A percentile compares a stretch with the other conserved stretches of the same genome.
phyloP scores from a whole-genome alignment of 2,888 invertebrate species.

The Ditula angustiorana region DNA sequence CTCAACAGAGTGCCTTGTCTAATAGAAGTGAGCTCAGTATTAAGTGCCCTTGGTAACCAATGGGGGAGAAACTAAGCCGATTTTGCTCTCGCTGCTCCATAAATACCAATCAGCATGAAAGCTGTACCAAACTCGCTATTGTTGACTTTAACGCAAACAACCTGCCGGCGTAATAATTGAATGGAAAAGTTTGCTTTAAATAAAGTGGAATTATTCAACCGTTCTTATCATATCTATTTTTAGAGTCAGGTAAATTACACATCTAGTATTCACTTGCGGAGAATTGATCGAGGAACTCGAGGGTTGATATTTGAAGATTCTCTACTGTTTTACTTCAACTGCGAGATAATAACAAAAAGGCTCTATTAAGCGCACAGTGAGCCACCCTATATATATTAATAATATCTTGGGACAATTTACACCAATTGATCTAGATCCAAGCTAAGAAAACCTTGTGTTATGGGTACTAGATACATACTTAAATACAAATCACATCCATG shows the following conservation, averaged over 20 bases:
- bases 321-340: too few relatives aligned
- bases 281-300: too few relatives aligned
- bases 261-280: background rate
- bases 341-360: too few relatives aligned
- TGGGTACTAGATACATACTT: too few relatives aligned
- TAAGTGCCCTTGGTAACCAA: constrained; percentile 19
- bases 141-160: constrained; percentile 16
- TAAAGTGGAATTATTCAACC: constrained; percentile 16
- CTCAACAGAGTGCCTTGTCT: background rate
- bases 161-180: constrained; percentile 10
- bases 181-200: constrained; percentile 14
- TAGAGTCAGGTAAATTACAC: background rate
- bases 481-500: too few relatives aligned
- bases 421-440: too few relatives aligned
- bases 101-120: constrained; percentile 19
- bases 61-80: constrained; percentile 31
- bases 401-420: too few relatives aligned
- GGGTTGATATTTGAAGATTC: too few relatives aligned
- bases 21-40: constrained; percentile 2
- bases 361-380: too few relatives aligned
- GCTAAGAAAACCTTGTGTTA: too few relatives aligned
- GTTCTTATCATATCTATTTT: constrained; percentile 22
- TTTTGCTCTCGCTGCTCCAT: constrained; percentile 21
- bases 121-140: constrained; percentile 19
- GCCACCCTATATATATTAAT: too few relatives aligned